phyloP scores from a whole-genome alignment of 2,113 vertebrate genomes.

The Burhinus oedicnemus region DNA sequence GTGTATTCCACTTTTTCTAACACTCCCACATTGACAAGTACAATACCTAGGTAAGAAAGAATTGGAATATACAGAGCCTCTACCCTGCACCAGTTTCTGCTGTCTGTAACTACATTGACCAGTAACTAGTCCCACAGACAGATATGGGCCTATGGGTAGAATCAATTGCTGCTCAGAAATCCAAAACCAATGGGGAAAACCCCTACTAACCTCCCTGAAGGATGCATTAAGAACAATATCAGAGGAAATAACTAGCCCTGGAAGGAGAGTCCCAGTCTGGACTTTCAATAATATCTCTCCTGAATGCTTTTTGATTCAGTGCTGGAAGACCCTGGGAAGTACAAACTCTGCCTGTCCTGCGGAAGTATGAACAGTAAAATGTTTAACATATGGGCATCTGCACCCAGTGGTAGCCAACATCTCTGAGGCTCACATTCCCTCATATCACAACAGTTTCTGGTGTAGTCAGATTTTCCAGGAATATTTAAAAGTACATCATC shows the following conservation, averaged over 20 bases:
- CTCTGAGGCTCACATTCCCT: neutral
- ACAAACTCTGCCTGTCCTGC: neutral
- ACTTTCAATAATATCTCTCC: neutral
- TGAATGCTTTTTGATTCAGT: neutral
- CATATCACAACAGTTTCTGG: neutral
- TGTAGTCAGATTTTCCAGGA: neutral
- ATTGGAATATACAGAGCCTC: neutral
- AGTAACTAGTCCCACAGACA: neutral
- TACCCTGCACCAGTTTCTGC: neutral
- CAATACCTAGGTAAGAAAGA: slow-evolving; percentile 74
- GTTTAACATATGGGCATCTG: neutral
- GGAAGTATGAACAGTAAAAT: neutral
- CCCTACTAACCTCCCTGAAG: neutral
- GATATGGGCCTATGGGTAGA: neutral
- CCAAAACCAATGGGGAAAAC: neutral
- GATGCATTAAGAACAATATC: neutral
- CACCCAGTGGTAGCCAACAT: neutral
- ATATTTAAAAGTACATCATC: neutral
- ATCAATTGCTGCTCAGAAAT: neutral
- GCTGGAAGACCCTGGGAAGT: neutral
- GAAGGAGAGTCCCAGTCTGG: neutral
- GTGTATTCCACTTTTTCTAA: slow-evolving; percentile 63
- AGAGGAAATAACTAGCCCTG: neutral
- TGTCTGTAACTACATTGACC: neutral
- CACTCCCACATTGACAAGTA: slow-evolving; percentile 7